Evolutionary conservation across 1,140 invertebrate genomes (phyloP).

Genomic region (Parasteatoda tepidariorum): DNA sequence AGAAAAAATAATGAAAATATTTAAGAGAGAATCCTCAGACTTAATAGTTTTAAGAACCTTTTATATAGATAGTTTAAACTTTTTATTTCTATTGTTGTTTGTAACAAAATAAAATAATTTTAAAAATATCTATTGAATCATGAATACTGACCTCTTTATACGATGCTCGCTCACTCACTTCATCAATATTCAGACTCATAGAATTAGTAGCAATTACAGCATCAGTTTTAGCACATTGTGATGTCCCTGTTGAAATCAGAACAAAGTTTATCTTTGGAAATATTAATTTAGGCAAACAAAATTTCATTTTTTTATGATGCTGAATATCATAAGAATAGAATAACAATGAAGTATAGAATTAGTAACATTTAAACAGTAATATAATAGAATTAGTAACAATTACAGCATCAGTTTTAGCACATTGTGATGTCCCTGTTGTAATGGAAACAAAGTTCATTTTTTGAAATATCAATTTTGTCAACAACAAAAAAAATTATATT

Average conservation of each 20-base stretch:
- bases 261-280: no score
- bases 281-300: no score
- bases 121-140: slow-evolving; percentile 29
- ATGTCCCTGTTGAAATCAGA: slow-evolving; percentile 66
- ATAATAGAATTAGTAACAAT: slow-evolving; percentile 69
- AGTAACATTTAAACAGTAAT: no score
- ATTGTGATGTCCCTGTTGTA: slow-evolving; percentile 67
- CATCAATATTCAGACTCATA: slow-evolving; percentile 67
- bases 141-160: slow-evolving; percentile 69
- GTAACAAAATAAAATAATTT: background rate
- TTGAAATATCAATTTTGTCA: no score
- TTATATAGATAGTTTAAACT: no score
- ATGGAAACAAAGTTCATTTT: no score
- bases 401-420: slow-evolving; percentile 67
- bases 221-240: slow-evolving; percentile 67
- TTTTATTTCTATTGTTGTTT: no score
- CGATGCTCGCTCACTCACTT: slow-evolving; percentile 66
- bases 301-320: background rate
- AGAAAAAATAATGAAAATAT: no score
- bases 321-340: no score
- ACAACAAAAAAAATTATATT: background rate
- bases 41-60: no score
- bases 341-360: no score
- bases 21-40: no score
- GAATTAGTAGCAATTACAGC: slow-evolving; percentile 69